phyloP scores from a whole-genome alignment of 2,797 vertebrate species.

The Trachops cirrhosus region DNA sequence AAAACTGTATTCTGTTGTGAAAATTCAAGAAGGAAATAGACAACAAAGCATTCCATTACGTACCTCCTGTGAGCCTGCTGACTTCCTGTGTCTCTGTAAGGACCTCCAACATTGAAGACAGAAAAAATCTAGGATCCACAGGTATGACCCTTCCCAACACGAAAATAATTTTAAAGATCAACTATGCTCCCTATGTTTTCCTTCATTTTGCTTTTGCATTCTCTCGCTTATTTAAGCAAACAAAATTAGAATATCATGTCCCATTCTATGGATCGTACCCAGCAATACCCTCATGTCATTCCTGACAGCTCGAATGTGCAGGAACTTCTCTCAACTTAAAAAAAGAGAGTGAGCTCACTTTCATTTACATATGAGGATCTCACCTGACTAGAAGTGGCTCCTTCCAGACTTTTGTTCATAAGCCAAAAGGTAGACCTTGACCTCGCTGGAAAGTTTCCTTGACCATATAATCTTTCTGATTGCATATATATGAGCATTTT shows the following conservation, averaged over 20 bases:
- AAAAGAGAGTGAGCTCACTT: background rate
- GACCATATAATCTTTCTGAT: slow-evolving; percentile 22
- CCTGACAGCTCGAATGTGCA: background rate
- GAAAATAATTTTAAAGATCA: background rate
- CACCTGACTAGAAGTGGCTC: background rate
- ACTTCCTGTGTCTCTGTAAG: background rate
- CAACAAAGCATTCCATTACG: background rate
- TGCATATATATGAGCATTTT: slow-evolving; percentile 57
- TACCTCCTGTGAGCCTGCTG: background rate
- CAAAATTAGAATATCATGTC: background rate
- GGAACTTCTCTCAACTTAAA: background rate
- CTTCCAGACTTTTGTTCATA: background rate
- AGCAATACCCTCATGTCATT: background rate
- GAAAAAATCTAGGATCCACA: background rate
- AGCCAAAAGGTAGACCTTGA: slow-evolving; percentile 32
- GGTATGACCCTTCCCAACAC: background rate
- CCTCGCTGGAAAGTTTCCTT: background rate
- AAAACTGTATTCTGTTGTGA: background rate
- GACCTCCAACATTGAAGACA: background rate
- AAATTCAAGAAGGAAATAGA: slow-evolving; percentile 13
- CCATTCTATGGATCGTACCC: background rate
- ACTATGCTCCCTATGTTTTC: background rate
- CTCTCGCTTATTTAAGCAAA: background rate
- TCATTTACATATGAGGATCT: background rate
- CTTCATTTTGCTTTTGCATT: background rate